These are phyloP conservation scores for Macrotis lagotis DNA, from an alignment of 2,113 vertebrate species.

Conservation along the genomic window DNA sequence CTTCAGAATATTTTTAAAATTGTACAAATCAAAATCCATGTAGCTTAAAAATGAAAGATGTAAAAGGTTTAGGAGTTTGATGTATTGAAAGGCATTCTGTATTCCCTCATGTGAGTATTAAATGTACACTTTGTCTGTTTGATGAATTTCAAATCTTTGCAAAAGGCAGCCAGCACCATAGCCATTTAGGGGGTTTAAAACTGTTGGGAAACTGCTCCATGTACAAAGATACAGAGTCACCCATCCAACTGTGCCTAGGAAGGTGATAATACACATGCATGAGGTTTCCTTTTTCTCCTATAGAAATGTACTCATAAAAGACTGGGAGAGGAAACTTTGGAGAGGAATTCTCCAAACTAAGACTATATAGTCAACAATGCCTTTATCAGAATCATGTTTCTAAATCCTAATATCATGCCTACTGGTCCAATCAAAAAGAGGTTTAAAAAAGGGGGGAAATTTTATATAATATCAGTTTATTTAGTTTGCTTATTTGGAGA, in stretches of 20 bases:
- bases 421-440: neutral
- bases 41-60: constrained; percentile 91
- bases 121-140: constrained; percentile 88
- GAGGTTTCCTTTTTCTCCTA: constrained; percentile 38
- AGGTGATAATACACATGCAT: neutral
- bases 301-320: constrained; percentile 29
- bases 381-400: neutral
- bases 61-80: constrained; percentile 89
- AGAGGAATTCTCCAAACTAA: neutral
- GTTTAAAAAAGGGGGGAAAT: neutral
- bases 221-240: constrained; percentile 63
- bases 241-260: constrained; percentile 39
- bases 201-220: constrained; percentile 61
- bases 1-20: constrained; percentile 90
- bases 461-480: neutral
- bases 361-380: neutral
- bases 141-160: constrained; percentile 87
- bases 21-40: constrained; percentile 91
- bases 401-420: neutral
- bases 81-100: constrained; percentile 88
- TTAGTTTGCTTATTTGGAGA: neutral
- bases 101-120: constrained; percentile 89
- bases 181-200: constrained; percentile 76
- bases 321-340: constrained; percentile 21
- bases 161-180: constrained; percentile 74